Percentiles rank a stretch among this genome's conserved stretches.
phyloP scores from a whole-genome alignment of 2,888 invertebrate species.

The Melangyna quadrimaculata region DNA sequence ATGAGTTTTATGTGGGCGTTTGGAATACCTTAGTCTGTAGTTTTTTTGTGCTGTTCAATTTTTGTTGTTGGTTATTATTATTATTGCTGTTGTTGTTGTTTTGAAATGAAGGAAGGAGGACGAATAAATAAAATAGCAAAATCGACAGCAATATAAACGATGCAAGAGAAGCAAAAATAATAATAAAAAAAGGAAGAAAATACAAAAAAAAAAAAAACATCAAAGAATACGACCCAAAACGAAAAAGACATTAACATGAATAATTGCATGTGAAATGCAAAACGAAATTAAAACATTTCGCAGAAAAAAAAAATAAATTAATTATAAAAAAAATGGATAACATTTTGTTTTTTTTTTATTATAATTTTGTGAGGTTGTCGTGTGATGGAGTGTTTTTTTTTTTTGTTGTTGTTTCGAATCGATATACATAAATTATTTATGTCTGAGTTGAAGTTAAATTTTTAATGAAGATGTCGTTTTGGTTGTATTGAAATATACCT shows the following conservation, averaged over 20 bases:
- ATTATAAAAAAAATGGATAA: conserved; percentile 31
- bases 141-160: conserved; percentile 70
- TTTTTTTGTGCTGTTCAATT: conserved; percentile 45
- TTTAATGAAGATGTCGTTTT: conserved; percentile 23
- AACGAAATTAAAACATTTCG: conserved; percentile 59
- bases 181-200: conserved; percentile 40
- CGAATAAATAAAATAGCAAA: conserved; percentile 47
- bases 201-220: conserved; percentile 56
- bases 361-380: neutral
- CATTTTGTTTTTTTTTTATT: neutral
- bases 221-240: conserved; percentile 64
- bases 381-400: neutral
- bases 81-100: conserved; percentile 55
- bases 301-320: conserved; percentile 48
- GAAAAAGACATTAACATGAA: conserved; percentile 72
- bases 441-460: conserved; percentile 6
- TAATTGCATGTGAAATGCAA: conserved; percentile 68
- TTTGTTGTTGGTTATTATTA: conserved; percentile 44
- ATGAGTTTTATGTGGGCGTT: conserved; percentile 70
- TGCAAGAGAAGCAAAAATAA: conserved; percentile 60
- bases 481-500: neutral
- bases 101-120: conserved; percentile 15
- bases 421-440: conserved; percentile 39
- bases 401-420: too few relatives aligned
- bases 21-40: conserved; percentile 63